A percentile compares a stretch with the other conserved stretches of the same genome.
These are phyloP conservation scores for Temnothorax rugatulus DNA, from an alignment of 2,888 invertebrate species.

Conservation along the genomic window DNA sequence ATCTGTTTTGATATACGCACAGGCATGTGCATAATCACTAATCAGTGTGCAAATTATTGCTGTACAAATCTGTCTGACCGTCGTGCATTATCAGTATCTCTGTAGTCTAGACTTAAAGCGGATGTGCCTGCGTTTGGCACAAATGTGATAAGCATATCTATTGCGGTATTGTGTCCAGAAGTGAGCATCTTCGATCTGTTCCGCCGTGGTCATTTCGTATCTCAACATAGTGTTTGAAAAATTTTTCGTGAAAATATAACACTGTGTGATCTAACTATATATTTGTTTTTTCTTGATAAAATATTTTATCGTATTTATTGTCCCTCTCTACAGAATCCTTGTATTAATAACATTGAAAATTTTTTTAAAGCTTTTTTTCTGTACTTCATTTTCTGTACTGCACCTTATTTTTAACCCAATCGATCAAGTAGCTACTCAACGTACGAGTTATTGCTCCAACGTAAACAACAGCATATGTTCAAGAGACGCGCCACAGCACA, in stretches of 20 bases:
- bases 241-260: background rate
- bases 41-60: conserved; percentile 21
- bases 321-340: background rate
- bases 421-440: background rate
- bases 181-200: background rate
- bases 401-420: background rate
- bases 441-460: background rate
- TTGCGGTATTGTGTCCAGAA: conserved; percentile 18
- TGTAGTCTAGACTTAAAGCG: conserved; percentile 43
- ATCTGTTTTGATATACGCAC: background rate
- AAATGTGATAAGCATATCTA: conserved; percentile 18
- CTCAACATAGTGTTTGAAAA: background rate
- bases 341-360: background rate
- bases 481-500: background rate
- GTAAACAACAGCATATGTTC: conserved; percentile 12
- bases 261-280: background rate
- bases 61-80: conserved; percentile 21
- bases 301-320: background rate
- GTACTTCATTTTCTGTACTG: background rate
- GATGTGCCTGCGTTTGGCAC: conserved; percentile 33
- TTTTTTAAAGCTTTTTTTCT: background rate
- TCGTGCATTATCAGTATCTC: conserved; percentile 35
- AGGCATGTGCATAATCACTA: conserved; percentile 22
- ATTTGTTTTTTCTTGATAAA: background rate
- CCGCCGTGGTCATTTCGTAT: background rate